Evolutionary conservation across 53 echinoderm and acorn worm species (phyloP).

Genomic region (Mesocentrotus franciscanus): DNA sequence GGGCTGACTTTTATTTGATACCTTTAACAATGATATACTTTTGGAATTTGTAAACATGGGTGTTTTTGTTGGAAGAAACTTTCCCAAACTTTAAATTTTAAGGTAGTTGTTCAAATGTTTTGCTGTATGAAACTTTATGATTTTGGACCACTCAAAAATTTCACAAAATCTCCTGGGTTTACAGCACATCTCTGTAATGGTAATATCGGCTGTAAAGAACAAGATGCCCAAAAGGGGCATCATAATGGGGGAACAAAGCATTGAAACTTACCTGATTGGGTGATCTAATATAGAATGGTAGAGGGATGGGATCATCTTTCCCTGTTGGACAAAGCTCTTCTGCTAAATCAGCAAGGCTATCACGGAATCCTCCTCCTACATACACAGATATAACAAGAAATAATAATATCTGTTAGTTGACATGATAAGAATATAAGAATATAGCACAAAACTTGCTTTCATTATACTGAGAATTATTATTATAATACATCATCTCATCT

Average conservation of each 20-base stretch:
- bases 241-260: background rate
- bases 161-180: background rate
- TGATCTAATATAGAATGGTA: conserved; percentile 93
- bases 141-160: background rate
- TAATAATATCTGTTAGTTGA: too few relatives aligned
- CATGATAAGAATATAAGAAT: too few relatives aligned
- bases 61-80: too few relatives aligned
- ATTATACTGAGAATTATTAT: too few relatives aligned
- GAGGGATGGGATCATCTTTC: conserved; percentile 85
- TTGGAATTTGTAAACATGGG: too few relatives aligned
- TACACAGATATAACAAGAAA: background rate
- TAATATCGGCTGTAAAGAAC: background rate
- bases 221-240: background rate
- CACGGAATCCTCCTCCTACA: conserved; percentile 94
- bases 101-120: too few relatives aligned
- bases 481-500: too few relatives aligned
- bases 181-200: background rate
- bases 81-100: too few relatives aligned
- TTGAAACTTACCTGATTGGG: conserved; percentile 88
- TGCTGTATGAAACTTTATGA: background rate
- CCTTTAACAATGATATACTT: too few relatives aligned
- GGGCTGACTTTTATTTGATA: too few relatives aligned
- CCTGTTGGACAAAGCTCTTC: conserved; percentile 97
- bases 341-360: conserved; percentile 93
- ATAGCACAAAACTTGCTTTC: too few relatives aligned